A percentile compares a stretch with the other conserved stretches of the same genome.
Evolutionary conservation across 1,140 invertebrate species (phyloP).

Genomic region (Atta colombica): DNA sequence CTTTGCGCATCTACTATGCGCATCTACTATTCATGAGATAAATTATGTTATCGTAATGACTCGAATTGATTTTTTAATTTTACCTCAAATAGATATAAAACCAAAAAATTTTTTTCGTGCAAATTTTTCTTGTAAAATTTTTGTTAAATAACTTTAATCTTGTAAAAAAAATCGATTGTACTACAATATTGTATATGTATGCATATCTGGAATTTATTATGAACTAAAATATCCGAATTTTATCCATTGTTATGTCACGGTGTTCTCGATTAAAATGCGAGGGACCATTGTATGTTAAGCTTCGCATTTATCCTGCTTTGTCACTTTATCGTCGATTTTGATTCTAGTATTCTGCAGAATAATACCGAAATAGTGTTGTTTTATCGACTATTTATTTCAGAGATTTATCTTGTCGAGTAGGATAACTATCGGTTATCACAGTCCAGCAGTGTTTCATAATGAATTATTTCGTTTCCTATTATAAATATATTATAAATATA

Average conservation of each 20-base stretch:
- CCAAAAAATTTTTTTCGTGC: background rate
- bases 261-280: conserved; percentile 46
- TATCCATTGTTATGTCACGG: background rate
- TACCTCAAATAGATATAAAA: background rate
- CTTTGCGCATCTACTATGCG: background rate
- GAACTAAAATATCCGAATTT: background rate
- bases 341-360: conserved; percentile 17
- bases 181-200: background rate
- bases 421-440: background rate
- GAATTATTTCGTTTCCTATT: conserved; percentile 16
- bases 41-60: conserved; percentile 4
- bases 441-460: background rate
- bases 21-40: background rate
- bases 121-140: background rate
- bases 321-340: conserved; percentile 37
- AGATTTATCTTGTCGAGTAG: conserved; percentile 26
- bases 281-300: conserved; percentile 17
- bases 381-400: conserved; percentile 32
- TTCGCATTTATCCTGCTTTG: conserved; percentile 47
- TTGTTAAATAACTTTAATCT: conserved; percentile 11
- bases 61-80: background rate
- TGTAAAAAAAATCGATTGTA: background rate
- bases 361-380: conserved; percentile 45
- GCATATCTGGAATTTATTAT: background rate
- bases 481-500: conserved; percentile 23